phyloP scores from a whole-genome alignment of 2,888 invertebrate species.

The Margaritifera margaritifera region DNA sequence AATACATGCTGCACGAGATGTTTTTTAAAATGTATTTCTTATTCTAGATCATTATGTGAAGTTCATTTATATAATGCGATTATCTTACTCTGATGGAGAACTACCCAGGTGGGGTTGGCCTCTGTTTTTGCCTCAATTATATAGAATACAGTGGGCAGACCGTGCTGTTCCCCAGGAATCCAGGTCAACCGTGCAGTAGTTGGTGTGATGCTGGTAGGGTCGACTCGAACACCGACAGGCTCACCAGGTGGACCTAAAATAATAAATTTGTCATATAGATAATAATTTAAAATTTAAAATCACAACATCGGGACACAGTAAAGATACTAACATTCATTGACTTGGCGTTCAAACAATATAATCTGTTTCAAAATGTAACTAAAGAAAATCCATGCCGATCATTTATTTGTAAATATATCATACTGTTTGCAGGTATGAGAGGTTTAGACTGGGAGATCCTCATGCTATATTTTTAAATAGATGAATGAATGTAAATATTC shows the following conservation, averaged over 20 bases:
- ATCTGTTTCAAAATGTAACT: too few species aligned
- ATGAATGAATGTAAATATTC: too few species aligned
- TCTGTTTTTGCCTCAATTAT: slow-evolving; percentile 51
- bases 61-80: not conserved
- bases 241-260: slow-evolving; percentile 60
- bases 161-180: slow-evolving; percentile 51
- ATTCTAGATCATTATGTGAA: not conserved
- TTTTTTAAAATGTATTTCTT: not conserved
- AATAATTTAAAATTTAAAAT: too few species aligned
- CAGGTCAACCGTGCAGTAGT: slow-evolving; percentile 47
- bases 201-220: slow-evolving; percentile 34
- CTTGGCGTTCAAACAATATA: too few species aligned
- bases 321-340: too few species aligned
- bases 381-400: not conserved
- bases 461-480: too few species aligned
- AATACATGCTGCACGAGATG: too few species aligned
- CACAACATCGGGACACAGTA: too few species aligned
- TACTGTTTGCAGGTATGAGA: too few species aligned
- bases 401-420: not conserved
- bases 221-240: slow-evolving; percentile 55
- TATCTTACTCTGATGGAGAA: slow-evolving; percentile 38
- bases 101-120: slow-evolving; percentile 45
- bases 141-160: slow-evolving; percentile 49
- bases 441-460: too few species aligned
- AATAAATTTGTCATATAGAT: too few species aligned